These are phyloP conservation scores for Ptychodera flava DNA, from an alignment of 35 echinoderm and acorn worm genomes.

Conservation along the genomic window DNA sequence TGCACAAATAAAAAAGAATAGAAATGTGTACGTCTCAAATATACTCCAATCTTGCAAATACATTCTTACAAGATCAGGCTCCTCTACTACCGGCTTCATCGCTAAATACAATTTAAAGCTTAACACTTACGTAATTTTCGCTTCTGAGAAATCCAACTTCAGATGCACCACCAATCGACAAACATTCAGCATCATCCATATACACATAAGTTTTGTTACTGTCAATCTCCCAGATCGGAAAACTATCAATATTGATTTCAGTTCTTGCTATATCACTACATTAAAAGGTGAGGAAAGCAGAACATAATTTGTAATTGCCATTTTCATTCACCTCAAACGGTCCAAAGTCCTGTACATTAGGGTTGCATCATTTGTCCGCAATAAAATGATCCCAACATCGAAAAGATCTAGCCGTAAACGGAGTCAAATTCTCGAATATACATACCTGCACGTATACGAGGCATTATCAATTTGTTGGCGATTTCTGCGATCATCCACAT, in stretches of 20 bases:
- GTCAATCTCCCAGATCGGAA: not conserved
- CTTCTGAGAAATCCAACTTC: not conserved
- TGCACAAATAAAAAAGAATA: too few species aligned
- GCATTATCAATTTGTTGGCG: not conserved
- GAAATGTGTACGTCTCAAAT: not conserved
- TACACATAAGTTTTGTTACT: not conserved
- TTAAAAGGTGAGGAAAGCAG: not conserved
- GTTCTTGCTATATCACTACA: not conserved
- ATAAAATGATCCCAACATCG: too few species aligned
- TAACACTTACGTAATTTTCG: not conserved
- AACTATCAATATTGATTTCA: not conserved
- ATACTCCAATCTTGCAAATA: not conserved
- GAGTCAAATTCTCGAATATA: not conserved
- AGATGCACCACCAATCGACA: not conserved
- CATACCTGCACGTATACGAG: conserved; percentile 34
- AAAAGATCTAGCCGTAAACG: not conserved
- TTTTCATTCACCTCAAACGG: not conserved
- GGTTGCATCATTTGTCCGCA: too few species aligned
- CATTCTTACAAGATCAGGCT: not conserved
- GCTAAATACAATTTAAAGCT: not conserved
- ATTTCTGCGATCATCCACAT: conserved; percentile 3
- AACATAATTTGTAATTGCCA: not conserved
- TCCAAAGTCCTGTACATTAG: too few species aligned
- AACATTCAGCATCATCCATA: not conserved
- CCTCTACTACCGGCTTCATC: not conserved